These are phyloP conservation scores for Drosophila subsilvestris DNA, from an alignment of 2,888 invertebrate species.

Conservation along the genomic window DNA sequence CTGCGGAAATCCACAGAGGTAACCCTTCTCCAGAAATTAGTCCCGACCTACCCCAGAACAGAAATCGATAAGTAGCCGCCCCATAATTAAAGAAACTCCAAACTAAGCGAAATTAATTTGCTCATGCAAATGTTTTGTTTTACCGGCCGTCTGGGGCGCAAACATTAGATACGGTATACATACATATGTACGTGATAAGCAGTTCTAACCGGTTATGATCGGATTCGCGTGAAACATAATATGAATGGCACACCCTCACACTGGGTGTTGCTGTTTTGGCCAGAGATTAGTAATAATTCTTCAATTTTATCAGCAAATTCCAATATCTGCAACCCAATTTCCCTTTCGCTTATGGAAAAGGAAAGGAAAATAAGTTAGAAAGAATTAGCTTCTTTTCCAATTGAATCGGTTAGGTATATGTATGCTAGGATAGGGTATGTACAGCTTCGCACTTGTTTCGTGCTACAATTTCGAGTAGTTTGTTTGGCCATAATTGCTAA, in stretches of 20 bases:
- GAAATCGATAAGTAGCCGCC: conserved; percentile 8
- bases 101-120: conserved; percentile 24
- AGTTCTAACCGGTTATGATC: conserved; percentile 49
- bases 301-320: too few species aligned
- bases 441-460: background rate
- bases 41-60: conserved; percentile 1
- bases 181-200: conserved; percentile 11
- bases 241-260: background rate
- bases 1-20: background rate
- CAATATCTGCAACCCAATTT: background rate
- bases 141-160: background rate
- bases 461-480: conserved; percentile 12
- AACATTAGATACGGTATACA: conserved; percentile 21
- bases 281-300: background rate
- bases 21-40: background rate
- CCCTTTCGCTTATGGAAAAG: background rate
- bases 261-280: background rate
- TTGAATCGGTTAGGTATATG: too few species aligned
- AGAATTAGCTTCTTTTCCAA: too few species aligned
- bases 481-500: conserved; percentile 53
- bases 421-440: background rate
- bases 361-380: too few species aligned
- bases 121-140: conserved; percentile 35
- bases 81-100: conserved; percentile 34
- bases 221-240: background rate